These are phyloP conservation scores for Cyaniris semiargus DNA, from an alignment of 2,888 invertebrate genomes.

Conservation along the genomic window DNA sequence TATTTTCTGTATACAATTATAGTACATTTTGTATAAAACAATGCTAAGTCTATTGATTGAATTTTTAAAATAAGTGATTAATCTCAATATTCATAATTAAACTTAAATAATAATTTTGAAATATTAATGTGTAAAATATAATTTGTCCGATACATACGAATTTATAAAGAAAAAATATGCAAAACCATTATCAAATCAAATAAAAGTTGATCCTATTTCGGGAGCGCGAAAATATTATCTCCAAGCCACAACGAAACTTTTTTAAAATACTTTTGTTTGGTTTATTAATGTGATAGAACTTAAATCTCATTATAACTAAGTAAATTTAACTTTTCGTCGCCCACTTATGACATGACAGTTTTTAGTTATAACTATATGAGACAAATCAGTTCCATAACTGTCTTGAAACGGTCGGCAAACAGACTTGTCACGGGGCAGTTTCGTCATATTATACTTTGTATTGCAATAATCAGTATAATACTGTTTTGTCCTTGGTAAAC, in stretches of 20 bases:
- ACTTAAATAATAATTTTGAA: neutral
- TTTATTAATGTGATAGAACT: neutral
- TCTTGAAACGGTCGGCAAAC: too few relatives aligned
- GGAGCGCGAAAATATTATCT: neutral
- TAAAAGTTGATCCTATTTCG: neutral
- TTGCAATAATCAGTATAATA: neutral
- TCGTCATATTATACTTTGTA: too few relatives aligned
- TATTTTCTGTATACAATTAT: neutral
- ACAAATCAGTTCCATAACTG: too few relatives aligned
- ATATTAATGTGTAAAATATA: neutral
- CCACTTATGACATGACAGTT: neutral
- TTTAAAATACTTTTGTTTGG: neutral
- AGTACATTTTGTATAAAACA: slow-evolving; percentile 26
- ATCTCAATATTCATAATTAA: slow-evolving; percentile 17
- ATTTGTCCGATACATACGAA: slow-evolving; percentile 10
- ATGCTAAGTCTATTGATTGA: neutral
- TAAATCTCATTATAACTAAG: neutral
- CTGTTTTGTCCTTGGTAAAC: neutral
- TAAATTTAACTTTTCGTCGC: too few relatives aligned
- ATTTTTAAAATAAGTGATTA: slow-evolving; percentile 17
- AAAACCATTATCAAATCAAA: neutral
- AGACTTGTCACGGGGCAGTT: too few relatives aligned
- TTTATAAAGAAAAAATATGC: neutral
- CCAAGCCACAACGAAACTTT: neutral
- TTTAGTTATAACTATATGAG: too few relatives aligned